These are phyloP conservation scores for Frankliniella intonsa DNA, from an alignment of 2,888 invertebrate species.

Conservation along the genomic window DNA sequence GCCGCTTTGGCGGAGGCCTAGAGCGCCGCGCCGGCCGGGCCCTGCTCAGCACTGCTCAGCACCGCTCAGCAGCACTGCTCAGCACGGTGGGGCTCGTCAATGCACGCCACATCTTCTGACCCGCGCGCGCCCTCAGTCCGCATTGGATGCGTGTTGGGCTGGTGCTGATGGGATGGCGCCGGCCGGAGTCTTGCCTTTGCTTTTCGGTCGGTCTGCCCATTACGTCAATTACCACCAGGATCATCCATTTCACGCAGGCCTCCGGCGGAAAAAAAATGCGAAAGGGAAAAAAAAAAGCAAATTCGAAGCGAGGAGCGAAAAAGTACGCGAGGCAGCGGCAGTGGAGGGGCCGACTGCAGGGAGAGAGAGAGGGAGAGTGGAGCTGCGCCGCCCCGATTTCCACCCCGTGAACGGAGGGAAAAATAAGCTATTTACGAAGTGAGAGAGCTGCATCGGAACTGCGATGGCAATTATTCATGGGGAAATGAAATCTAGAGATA, in stretches of 20 bases:
- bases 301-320: background rate
- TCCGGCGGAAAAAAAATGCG: background rate
- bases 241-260: background rate
- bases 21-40: too few species aligned
- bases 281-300: background rate
- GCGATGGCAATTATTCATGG: constrained; percentile 21
- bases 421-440: background rate
- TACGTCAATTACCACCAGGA: constrained; percentile 12
- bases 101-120: too few species aligned
- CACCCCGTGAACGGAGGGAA: background rate
- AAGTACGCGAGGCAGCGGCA: too few species aligned
- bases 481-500: background rate
- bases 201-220: background rate
- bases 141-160: background rate
- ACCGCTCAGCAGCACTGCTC: too few species aligned
- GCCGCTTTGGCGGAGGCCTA: too few species aligned
- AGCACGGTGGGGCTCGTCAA: too few species aligned
- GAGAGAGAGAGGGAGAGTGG: background rate
- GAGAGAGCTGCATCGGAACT: constrained; percentile 1
- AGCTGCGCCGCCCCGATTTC: background rate
- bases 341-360: too few species aligned
- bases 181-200: too few species aligned
- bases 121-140: too few species aligned
- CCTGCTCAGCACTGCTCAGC: too few species aligned
- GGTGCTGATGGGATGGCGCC: too few species aligned